Evolutionary conservation across 2,797 vertebrate species (phyloP).

Genomic region (Leptatherina wallacei): DNA sequence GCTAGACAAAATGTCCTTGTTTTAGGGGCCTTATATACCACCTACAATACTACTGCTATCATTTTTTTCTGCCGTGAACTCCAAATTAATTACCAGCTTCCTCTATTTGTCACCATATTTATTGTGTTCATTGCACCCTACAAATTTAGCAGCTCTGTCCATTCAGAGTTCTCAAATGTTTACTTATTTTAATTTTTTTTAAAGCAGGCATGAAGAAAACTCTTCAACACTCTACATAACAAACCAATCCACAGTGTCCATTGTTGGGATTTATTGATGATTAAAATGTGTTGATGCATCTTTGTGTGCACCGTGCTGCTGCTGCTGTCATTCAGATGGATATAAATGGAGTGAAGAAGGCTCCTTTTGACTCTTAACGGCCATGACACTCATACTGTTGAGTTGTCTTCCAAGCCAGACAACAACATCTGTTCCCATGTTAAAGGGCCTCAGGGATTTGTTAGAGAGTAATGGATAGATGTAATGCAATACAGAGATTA

Average conservation of each 20-base stretch:
- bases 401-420: background rate
- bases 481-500: conserved; percentile 37
- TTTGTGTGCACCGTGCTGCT: background rate
- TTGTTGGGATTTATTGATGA: background rate
- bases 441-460: conserved; percentile 17
- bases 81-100: too few species aligned
- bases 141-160: too few species aligned
- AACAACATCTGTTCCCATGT: conserved; percentile 27
- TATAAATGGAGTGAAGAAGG: background rate
- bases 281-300: background rate
- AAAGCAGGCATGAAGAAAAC: background rate
- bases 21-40: too few species aligned
- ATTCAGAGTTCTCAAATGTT: too few species aligned
- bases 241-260: background rate
- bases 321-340: background rate
- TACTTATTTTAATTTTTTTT: background rate
- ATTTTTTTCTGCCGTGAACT: too few species aligned
- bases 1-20: too few species aligned
- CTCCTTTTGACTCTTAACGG: background rate
- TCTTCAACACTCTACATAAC: background rate
- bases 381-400: background rate
- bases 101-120: too few species aligned
- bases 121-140: too few species aligned
- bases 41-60: too few species aligned
- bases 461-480: conserved; percentile 33